Evolutionary conservation across 2,797 vertebrate species (phyloP).

Genomic region (Urocyon cinereoargenteus): DNA sequence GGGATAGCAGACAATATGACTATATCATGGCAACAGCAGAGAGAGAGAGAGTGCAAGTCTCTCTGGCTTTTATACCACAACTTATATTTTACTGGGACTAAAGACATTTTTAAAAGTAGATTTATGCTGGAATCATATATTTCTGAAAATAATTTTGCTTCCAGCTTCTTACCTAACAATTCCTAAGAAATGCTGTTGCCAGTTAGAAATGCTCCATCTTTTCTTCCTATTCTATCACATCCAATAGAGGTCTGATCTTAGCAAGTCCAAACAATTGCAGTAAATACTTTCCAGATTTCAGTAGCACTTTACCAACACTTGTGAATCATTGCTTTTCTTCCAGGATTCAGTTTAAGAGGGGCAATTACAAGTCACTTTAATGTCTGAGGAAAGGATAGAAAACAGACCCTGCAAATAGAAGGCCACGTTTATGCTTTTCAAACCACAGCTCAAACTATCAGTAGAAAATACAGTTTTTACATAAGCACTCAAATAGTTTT

Average conservation of each 20-base stretch:
- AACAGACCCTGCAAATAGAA: constrained; percentile 67
- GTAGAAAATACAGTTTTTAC: constrained; percentile 68
- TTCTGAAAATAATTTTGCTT: constrained; percentile 49
- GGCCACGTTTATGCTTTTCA: constrained; percentile 67
- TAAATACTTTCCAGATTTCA: constrained; percentile 66
- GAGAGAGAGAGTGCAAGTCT: background rate
- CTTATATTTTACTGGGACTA: background rate
- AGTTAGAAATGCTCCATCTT: background rate
- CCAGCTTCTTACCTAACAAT: constrained; percentile 1
- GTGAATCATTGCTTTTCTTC: constrained; percentile 75
- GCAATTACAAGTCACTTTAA: constrained; percentile 69
- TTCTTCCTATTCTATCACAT: background rate
- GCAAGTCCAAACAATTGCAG: constrained; percentile 46
- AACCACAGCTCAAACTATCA: constrained; percentile 56
- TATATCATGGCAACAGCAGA: background rate
- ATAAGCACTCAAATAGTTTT: constrained; percentile 55
- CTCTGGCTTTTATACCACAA: background rate
- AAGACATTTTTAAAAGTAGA: constrained; percentile 47
- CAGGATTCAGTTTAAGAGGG: constrained; percentile 67
- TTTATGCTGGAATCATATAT: background rate
- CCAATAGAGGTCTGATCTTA: background rate
- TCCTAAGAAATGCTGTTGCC: background rate
- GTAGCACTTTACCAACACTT: constrained; percentile 61
- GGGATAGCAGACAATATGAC: background rate
- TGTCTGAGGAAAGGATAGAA: constrained; percentile 62